Conservation (phyloP, 2,888 invertebrate species). For the Cerastis leucographa region DNA sequence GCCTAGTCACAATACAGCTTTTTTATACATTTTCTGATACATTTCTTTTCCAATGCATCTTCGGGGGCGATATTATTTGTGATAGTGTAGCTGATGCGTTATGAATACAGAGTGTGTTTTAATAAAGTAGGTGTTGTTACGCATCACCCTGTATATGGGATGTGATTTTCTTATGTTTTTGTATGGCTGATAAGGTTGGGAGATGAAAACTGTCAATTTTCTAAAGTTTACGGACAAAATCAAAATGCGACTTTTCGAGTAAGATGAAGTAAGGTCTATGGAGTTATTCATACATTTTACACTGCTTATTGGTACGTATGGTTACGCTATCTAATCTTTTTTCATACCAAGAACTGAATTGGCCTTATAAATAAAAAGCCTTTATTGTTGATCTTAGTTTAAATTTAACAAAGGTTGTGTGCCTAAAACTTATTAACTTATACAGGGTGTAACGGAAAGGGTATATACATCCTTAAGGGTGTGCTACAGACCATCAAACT, state of each 20-base stretch:
- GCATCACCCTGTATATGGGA: constrained; percentile 59
- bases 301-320: background rate
- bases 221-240: background rate
- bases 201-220: constrained; percentile 5
- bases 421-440: too few relatives aligned
- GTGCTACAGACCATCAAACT: too few relatives aligned
- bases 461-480: too few relatives aligned
- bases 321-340: background rate
- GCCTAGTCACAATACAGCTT: constrained; percentile 79
- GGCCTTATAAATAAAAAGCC: too few relatives aligned
- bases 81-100: constrained; percentile 89
- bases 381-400: too few relatives aligned
- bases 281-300: background rate
- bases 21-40: constrained; percentile 90
- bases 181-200: constrained; percentile 30
- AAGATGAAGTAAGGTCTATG: background rate
- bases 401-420: too few relatives aligned
- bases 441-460: too few relatives aligned
- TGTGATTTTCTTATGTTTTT: constrained; percentile 52
- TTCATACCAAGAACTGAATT: background rate
- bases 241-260: background rate
- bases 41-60: constrained; percentile 90
- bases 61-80: constrained; percentile 89
- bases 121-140: constrained; percentile 85
- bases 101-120: constrained; percentile 90